These are phyloP conservation scores for Notodonta dromedarius DNA, from an alignment of 2,888 invertebrate genomes.

Conservation along the genomic window DNA sequence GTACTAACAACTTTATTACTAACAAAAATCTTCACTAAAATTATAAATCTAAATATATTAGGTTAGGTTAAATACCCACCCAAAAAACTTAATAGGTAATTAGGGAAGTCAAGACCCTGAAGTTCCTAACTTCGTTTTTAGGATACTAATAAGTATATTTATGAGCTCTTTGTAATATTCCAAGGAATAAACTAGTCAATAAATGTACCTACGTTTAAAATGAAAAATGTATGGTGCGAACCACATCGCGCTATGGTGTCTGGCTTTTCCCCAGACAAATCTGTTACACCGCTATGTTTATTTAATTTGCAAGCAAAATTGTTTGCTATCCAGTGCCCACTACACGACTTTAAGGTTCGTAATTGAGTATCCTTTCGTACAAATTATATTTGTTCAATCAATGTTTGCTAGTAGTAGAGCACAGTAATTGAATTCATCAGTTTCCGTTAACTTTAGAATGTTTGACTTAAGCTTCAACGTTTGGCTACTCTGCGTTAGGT, in stretches of 20 bases:
- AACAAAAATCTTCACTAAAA: no score
- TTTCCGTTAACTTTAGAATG: conserved; percentile 42
- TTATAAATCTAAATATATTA: no score
- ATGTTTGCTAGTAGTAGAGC: conserved; percentile 20
- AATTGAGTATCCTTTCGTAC: conserved; percentile 40
- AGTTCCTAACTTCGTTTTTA: no score
- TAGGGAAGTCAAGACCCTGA: no score
- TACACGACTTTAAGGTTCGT: conserved; percentile 22
- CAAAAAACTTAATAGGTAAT: no score
- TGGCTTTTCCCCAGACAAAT: background rate
- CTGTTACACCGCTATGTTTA: conserved; percentile 42
- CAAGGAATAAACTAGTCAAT: no score
- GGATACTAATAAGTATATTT: no score
- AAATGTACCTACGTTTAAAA: no score
- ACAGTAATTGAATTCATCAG: conserved; percentile 49
- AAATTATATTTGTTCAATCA: conserved; percentile 34
- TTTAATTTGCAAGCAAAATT: conserved; percentile 51
- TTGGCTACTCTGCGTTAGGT: conserved; percentile 38
- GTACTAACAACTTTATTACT: no score
- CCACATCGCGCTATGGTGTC: background rate
- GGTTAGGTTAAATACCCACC: no score
- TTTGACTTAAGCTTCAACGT: conserved; percentile 43
- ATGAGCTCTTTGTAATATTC: no score
- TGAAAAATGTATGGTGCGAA: background rate
- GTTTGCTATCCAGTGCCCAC: conserved; percentile 37